Conservation (phyloP, 2,888 invertebrate species). For the Coleophora flavipennella region DNA sequence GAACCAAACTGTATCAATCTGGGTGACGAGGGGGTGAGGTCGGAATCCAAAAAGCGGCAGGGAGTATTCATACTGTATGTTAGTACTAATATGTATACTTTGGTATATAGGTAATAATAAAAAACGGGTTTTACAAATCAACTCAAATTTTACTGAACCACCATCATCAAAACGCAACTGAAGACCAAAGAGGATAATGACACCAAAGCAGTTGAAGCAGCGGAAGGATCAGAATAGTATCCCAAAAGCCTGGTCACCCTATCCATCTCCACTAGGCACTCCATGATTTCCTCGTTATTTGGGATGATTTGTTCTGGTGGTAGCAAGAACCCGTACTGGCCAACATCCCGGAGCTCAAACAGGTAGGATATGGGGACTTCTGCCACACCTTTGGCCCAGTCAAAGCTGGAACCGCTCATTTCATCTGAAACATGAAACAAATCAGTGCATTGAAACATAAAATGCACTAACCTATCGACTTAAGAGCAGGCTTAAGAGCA, state of each 20-base stretch:
- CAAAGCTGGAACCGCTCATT: conserved; percentile 57
- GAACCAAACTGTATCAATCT: no score
- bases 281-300: conserved; percentile 55
- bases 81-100: no score
- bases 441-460: no score
- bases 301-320: conserved; percentile 62
- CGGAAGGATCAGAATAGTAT: conserved; percentile 24
- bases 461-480: no score
- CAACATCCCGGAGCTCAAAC: conserved; percentile 71
- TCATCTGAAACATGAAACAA: conserved; percentile 33
- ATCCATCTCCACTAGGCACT: conserved; percentile 43
- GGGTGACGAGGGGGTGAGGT: no score
- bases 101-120: no score
- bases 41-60: no score
- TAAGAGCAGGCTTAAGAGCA: no score
- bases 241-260: conserved; percentile 28
- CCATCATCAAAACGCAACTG: conserved; percentile 14
- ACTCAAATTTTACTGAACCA: conserved; percentile 5
- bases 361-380: conserved; percentile 68
- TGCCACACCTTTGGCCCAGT: conserved; percentile 70
- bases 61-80: no score
- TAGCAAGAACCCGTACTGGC: conserved; percentile 66
- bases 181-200: conserved; percentile 11
- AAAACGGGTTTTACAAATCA: no score
- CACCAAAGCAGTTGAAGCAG: conserved; percentile 4